Evolutionary conservation across 1,140 invertebrate species (phyloP).

Genomic region (Papilio polyxenes): DNA sequence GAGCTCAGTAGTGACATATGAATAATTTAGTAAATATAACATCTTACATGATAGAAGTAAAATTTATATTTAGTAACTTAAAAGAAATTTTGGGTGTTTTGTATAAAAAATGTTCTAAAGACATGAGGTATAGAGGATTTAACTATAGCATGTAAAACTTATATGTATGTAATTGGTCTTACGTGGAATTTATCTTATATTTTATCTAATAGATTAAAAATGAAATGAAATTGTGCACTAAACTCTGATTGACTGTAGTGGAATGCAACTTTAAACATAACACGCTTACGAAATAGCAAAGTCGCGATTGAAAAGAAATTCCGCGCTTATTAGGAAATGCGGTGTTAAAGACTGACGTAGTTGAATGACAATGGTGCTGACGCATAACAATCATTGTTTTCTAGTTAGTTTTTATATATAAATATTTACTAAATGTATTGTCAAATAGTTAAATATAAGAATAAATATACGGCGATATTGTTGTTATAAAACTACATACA

Average conservation of each 20-base stretch:
- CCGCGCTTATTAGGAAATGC: not conserved
- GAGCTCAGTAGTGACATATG: not conserved
- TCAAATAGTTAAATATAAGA: not conserved
- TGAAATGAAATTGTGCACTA: not conserved
- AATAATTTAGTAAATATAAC: not conserved
- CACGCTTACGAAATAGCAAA: conserved; percentile 19
- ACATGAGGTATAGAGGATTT: not conserved
- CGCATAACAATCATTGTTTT: conserved; percentile 18
- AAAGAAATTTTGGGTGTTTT: not conserved
- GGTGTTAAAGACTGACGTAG: not conserved
- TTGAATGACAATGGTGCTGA: conserved; percentile 17
- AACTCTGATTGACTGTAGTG: not conserved
- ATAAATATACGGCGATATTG: not conserved
- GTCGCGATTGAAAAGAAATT: not conserved
- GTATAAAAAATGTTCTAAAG: not conserved
- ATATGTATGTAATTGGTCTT: no score
- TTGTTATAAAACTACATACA: not conserved
- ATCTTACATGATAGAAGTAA: not conserved
- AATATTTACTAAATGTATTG: not conserved
- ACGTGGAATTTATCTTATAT: not conserved
- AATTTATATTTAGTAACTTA: not conserved
- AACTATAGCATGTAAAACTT: no score
- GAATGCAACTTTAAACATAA: not conserved
- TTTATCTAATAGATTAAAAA: not conserved
- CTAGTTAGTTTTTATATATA: not conserved